Percentiles rank a stretch among this genome's conserved stretches.
Conservation (phyloP, 2,797 vertebrate genomes). For the Lithobates sylvaticus region DNA sequence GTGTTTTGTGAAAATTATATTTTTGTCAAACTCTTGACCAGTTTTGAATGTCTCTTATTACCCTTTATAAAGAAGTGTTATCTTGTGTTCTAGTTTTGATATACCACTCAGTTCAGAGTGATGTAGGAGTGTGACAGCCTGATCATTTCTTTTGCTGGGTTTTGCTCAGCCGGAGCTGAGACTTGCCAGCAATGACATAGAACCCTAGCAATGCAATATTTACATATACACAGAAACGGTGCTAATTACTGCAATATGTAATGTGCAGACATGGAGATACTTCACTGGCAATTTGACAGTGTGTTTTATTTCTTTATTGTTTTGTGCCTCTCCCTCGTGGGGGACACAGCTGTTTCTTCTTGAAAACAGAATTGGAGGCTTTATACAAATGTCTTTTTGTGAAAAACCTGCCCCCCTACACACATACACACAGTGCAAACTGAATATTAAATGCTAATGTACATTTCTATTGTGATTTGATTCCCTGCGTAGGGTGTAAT, state of each 20-base stretch:
- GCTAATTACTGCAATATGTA: conserved; percentile 60
- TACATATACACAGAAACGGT: conserved; percentile 48
- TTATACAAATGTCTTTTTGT: conserved; percentile 33
- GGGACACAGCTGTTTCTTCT: conserved; percentile 58
- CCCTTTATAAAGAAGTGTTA: neutral
- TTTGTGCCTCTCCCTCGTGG: conserved; percentile 53
- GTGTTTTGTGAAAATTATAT: too few species aligned
- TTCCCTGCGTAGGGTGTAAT: neutral
- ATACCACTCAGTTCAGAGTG: neutral
- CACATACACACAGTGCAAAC: conserved; percentile 13
- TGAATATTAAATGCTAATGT: conserved; percentile 44
- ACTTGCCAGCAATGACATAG: conserved; percentile 45
- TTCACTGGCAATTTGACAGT: conserved; percentile 42
- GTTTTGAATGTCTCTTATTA: neutral
- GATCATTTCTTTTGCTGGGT: conserved; percentile 11
- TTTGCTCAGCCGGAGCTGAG: neutral
- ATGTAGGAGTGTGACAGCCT: conserved; percentile 12
- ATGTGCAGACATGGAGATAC: conserved; percentile 52
- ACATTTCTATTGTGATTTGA: conserved; percentile 24
- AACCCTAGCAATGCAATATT: conserved; percentile 47
- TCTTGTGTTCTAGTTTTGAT: neutral
- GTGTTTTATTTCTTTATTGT: conserved; percentile 55
- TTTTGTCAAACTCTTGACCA: too few species aligned
- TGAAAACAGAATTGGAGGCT: conserved; percentile 51
- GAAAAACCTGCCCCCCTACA: conserved; percentile 18